Conservation (phyloP, 2,113 vertebrate genomes). For the Charina bottae region DNA sequence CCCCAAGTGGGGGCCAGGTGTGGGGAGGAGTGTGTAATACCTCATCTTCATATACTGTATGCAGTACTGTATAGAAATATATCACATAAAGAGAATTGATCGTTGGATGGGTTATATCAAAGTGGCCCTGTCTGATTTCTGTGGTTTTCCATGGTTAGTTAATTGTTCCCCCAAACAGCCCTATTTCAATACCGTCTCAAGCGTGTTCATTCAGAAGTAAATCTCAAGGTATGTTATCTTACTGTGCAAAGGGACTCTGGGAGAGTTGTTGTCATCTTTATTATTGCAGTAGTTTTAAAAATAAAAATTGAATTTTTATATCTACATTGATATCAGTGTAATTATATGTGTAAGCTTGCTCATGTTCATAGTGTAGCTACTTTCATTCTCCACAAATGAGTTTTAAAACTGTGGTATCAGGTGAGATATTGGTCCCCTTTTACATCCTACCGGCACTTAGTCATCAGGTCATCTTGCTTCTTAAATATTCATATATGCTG, state of each 20-base stretch:
- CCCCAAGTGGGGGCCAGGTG: too few species aligned
- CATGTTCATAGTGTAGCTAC: neutral
- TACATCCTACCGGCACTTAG: neutral
- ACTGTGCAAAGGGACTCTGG: neutral
- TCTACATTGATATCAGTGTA: neutral
- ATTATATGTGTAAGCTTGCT: neutral
- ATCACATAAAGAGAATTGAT: too few species aligned
- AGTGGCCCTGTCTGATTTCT: too few species aligned
- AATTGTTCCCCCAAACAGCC: too few species aligned
- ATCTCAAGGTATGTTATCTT: neutral
- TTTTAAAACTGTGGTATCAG: neutral
- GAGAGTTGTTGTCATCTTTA: neutral
- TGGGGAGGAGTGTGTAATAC: too few species aligned
- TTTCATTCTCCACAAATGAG: neutral
- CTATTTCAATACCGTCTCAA: neutral
- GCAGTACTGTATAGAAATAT: too few species aligned
- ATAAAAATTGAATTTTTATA: neutral
- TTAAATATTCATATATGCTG: constrained; percentile 51
- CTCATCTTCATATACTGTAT: too few species aligned
- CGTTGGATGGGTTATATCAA: too few species aligned
- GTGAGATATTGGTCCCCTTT: neutral
- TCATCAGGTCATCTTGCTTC: constrained; percentile 28
- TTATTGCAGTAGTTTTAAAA: neutral
- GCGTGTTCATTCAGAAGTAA: neutral
- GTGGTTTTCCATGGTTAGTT: too few species aligned